Percentiles rank a stretch among this genome's conserved stretches.
Conservation (phyloP, 1,140 invertebrate species). For the Wasmannia auropunctata region DNA sequence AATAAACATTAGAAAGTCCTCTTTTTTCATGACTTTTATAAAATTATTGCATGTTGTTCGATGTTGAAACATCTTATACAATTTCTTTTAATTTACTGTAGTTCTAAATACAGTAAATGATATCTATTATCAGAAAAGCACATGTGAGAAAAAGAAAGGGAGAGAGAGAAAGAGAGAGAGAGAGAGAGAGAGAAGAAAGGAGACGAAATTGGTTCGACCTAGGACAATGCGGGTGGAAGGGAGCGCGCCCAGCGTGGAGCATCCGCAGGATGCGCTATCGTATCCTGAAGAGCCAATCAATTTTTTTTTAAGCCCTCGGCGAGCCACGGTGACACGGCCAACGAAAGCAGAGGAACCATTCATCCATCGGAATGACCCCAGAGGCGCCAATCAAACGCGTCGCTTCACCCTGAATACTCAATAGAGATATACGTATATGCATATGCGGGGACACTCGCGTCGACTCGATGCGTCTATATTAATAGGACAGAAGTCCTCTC, state of each 20-base stretch:
- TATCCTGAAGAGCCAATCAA: slow-evolving; percentile 76
- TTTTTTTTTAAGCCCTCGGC: slow-evolving; percentile 70
- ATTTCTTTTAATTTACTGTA: neutral
- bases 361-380: slow-evolving; percentile 76
- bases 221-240: neutral
- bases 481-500: slow-evolving; percentile 67
- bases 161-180: neutral
- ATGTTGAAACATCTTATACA: neutral
- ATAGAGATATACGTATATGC: slow-evolving; percentile 66
- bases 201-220: slow-evolving; percentile 12
- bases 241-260: slow-evolving; percentile 29
- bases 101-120: neutral
- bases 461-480: slow-evolving; percentile 63
- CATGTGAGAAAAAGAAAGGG: neutral
- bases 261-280: slow-evolving; percentile 61
- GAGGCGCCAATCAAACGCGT: slow-evolving; percentile 76
- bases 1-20: neutral
- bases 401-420: slow-evolving; percentile 73
- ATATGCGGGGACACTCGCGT: slow-evolving; percentile 36
- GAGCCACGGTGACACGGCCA: slow-evolving; percentile 66
- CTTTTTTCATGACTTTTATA: neutral
- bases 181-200: neutral
- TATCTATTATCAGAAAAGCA: neutral
- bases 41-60: neutral
- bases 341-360: slow-evolving; percentile 72